These are phyloP conservation scores for Podarcis muralis DNA, from an alignment of 2,113 vertebrate species.

Conservation along the genomic window DNA sequence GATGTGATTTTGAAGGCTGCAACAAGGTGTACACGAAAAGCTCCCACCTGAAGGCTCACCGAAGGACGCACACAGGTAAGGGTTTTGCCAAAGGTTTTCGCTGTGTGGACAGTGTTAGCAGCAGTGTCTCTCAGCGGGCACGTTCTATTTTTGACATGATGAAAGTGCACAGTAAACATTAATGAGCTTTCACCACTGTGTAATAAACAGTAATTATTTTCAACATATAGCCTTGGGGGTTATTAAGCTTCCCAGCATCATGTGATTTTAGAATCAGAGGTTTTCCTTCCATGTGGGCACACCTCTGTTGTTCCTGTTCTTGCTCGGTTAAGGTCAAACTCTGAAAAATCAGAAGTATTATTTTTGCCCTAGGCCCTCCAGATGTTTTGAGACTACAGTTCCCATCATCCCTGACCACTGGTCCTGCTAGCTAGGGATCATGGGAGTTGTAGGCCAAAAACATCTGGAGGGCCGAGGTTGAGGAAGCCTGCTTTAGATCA, in stretches of 20 bases:
- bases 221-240: not conserved
- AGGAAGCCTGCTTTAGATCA: no score
- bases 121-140: not conserved
- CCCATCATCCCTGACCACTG: no score
- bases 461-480: no score
- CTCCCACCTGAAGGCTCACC: conserved; percentile 98
- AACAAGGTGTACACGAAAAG: conserved; percentile 99
- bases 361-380: not conserved
- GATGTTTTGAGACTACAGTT: no score
- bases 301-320: not conserved
- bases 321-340: not conserved
- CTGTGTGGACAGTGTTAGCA: no score
- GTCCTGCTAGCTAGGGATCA: no score
- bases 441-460: no score
- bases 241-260: not conserved
- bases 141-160: no score
- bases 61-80: conserved; percentile 96
- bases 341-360: no score
- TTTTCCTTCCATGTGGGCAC: not conserved
- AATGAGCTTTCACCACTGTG: not conserved
- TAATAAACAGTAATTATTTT: not conserved
- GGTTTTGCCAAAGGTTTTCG: not conserved
- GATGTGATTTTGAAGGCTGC: conserved; percentile 99
- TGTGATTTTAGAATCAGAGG: not conserved
- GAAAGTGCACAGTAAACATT: not conserved